Base-by-base conservation (phyloP, 2,797 vertebrate genomes). In the Poecilia wingei region DNA sequence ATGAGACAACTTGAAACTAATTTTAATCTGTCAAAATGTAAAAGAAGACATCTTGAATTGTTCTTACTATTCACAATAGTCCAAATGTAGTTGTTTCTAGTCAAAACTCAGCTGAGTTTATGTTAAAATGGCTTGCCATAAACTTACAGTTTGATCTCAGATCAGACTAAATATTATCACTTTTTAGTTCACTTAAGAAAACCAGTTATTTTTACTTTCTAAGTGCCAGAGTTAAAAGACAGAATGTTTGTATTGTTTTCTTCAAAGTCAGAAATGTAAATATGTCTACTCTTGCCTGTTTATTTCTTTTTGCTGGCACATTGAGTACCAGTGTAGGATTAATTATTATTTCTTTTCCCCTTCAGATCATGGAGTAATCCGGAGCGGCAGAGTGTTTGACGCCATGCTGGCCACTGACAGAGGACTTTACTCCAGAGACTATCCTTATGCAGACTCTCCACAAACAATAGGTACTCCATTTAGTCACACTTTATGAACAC, bases 361-460 rank as follows among this genome's bases (percentile, higher is more conserved):
- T 70, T 16, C 84, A 98, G 97, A 97, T 90, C 96, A 97, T 76
- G 96, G 97, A 2, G 97, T 98, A 18, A 96, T 98, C 84, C 93
- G 80, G 70, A 95, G 79, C 20, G 93, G 97, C 86, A 89, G 90
- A 31, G 97, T 98, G 72, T 97, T 96, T n/a, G 90, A 96, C 69
- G 96, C 95, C 68, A 95, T 98, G 90, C 57, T 97, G 91, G 96
- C 96, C 47, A 98, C 97, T 5, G 96, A 98, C 92, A 95, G 97
- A 93, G 96, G 95, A 4, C 93, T 96, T 85, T 98, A 98, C 90
- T 94, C 95, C 46, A 94, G 88, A 22, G 94, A 96, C 74, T 95
- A 96, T 86, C 96, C 97, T 0, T 98, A 97, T 87, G 95, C 96
- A 89, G 97, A 98, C 88, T 96, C 97, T 80, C 97, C 97, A 70